Evolutionary conservation across 2,797 vertebrate species (phyloP).

Genomic region (Forpus xanthops): DNA sequence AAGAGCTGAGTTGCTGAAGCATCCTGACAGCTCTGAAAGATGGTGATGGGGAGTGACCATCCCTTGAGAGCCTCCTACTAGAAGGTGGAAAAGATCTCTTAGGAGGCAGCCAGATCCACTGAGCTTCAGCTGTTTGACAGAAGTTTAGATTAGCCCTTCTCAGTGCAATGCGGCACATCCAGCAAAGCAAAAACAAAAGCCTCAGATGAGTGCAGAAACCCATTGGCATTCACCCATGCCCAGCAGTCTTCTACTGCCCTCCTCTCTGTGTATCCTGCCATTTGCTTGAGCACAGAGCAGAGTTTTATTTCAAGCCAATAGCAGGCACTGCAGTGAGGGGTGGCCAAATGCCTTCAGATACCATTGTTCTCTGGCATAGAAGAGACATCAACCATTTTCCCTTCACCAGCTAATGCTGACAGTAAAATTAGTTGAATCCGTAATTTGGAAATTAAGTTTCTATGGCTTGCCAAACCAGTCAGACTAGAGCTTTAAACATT

Average conservation of each 20-base stretch:
- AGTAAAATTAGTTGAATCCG: not conserved
- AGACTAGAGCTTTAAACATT: not conserved
- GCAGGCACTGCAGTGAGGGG: not conserved
- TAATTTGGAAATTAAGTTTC: not conserved
- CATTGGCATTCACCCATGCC: not conserved
- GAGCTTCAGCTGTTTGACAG: conserved; percentile 22
- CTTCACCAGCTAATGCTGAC: not conserved
- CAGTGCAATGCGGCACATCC: not conserved
- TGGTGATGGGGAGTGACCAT: not conserved
- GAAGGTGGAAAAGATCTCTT: not conserved
- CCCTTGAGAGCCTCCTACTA: not conserved
- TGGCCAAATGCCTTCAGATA: not conserved
- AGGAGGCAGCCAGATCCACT: not conserved
- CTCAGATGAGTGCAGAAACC: not conserved
- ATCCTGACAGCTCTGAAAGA: conserved; percentile 17
- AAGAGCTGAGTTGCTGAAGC: not conserved
- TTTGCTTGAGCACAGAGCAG: conserved; percentile 8
- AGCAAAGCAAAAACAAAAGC: not conserved
- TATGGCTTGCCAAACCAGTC: not conserved
- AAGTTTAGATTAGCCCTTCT: not conserved
- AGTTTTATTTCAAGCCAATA: not conserved
- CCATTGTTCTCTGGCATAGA: not conserved
- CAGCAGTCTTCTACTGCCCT: not conserved
- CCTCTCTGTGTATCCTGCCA: conserved; percentile 6
- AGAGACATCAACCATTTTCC: not conserved